phyloP scores from a whole-genome alignment of 1,140 invertebrate species.

The Drosophila repleta region DNA sequence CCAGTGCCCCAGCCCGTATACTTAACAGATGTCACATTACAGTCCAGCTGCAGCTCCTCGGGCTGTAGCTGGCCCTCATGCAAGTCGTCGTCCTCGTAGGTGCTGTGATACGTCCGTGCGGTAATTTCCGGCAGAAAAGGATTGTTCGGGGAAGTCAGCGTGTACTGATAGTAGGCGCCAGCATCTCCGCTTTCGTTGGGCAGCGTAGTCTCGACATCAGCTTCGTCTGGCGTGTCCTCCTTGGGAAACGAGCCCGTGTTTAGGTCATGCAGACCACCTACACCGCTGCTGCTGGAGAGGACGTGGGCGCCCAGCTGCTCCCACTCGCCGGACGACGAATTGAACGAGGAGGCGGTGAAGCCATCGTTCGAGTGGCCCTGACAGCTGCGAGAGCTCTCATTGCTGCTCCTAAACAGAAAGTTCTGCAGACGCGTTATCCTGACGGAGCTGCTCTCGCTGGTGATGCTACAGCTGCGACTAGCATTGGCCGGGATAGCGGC shows the following conservation, averaged over 20 bases:
- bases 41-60: constrained; percentile 57
- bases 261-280: constrained; percentile 53
- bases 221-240: constrained; percentile 58
- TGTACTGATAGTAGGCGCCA: constrained; percentile 77
- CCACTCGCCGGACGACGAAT: constrained; percentile 80
- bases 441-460: constrained; percentile 77
- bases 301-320: constrained; percentile 70
- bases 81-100: constrained; percentile 61
- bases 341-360: constrained; percentile 76
- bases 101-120: constrained; percentile 75
- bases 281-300: constrained; percentile 47
- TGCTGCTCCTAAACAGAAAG: constrained; percentile 81
- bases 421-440: constrained; percentile 74
- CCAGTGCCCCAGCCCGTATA: constrained; percentile 38
- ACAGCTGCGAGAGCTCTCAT: constrained; percentile 71
- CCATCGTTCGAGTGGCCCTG: constrained; percentile 80
- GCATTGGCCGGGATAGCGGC: constrained; percentile 27
- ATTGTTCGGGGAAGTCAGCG: constrained; percentile 80
- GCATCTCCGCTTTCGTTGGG: constrained; percentile 51
- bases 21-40: constrained; percentile 58
- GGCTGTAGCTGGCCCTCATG: constrained; percentile 17
- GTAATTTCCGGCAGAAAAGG: constrained; percentile 81
- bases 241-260: constrained; percentile 68
- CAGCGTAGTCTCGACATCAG: constrained; percentile 40
- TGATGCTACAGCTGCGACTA: constrained; percentile 76